Conservation (phyloP, 64 coral and sea anemone genomes). For the Montipora sp. region DNA sequence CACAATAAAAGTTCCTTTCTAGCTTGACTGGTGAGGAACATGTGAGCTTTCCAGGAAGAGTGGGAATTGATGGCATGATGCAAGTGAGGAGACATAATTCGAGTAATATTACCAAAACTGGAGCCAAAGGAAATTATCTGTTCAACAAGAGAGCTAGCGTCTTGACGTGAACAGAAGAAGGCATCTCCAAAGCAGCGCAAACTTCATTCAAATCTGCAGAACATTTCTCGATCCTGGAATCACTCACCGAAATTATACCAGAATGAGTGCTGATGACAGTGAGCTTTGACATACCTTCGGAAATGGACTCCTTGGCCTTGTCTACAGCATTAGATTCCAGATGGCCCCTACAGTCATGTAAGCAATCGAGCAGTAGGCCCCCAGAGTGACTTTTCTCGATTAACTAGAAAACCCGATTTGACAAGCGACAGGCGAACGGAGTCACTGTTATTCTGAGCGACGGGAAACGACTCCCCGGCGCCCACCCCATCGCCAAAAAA, state of each 20-base stretch:
- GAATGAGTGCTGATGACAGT: not conserved
- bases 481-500: not conserved
- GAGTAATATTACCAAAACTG: slow-evolving; percentile 10
- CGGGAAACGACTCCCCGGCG: not conserved
- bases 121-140: slow-evolving; percentile 42
- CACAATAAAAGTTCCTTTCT: not conserved
- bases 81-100: slow-evolving; percentile 9
- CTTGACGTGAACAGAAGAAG: not conserved
- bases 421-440: not conserved
- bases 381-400: not conserved
- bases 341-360: too few species aligned
- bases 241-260: not conserved
- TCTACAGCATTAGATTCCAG: too few species aligned
- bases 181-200: not conserved
- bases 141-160: not conserved
- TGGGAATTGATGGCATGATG: not conserved
- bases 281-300: too few species aligned
- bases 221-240: not conserved
- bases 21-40: not conserved
- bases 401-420: not conserved
- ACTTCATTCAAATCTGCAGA: too few species aligned
- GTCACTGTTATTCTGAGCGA: not conserved
- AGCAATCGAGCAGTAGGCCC: too few species aligned
- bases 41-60: not conserved
- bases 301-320: too few species aligned